These are phyloP conservation scores for Clitarchus hookeri DNA, from an alignment of 2,888 invertebrate species.

Conservation along the genomic window DNA sequence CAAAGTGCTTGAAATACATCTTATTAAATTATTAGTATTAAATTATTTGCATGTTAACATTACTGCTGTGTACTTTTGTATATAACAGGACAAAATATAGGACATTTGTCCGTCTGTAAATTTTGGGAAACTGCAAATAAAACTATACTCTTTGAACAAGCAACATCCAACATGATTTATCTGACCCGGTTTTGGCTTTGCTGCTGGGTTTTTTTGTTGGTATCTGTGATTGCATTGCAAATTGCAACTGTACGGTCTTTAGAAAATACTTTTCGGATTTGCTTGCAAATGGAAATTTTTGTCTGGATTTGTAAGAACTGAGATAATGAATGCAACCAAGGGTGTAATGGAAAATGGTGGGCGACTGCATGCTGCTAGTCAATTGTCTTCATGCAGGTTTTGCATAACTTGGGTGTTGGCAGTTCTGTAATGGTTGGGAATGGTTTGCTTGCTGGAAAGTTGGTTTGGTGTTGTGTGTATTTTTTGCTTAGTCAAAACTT, in stretches of 20 bases:
- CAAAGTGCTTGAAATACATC: constrained; percentile 6
- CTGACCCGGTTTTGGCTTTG: background rate
- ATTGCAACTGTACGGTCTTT: background rate
- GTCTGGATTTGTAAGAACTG: background rate
- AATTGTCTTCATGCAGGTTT: background rate
- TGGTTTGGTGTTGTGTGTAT: background rate
- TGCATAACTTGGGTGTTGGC: constrained; percentile 6
- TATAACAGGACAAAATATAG: background rate
- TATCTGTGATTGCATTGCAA: background rate
- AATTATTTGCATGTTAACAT: background rate
- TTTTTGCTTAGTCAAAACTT: background rate
- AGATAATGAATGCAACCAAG: background rate
- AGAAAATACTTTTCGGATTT: background rate
- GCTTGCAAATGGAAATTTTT: background rate
- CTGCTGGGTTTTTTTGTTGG: background rate
- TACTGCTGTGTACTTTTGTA: background rate
- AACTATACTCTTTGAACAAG: background rate
- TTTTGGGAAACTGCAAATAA: background rate
- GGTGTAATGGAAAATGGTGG: background rate
- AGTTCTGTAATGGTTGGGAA: background rate
- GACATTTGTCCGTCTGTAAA: background rate
- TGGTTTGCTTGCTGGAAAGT: background rate
- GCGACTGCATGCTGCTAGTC: background rate
- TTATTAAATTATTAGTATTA: background rate
- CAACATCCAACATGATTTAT: constrained; percentile 2